Evolutionary conservation across 2,888 invertebrate genomes (phyloP).

Genomic region (Eubasilissa splendida): DNA sequence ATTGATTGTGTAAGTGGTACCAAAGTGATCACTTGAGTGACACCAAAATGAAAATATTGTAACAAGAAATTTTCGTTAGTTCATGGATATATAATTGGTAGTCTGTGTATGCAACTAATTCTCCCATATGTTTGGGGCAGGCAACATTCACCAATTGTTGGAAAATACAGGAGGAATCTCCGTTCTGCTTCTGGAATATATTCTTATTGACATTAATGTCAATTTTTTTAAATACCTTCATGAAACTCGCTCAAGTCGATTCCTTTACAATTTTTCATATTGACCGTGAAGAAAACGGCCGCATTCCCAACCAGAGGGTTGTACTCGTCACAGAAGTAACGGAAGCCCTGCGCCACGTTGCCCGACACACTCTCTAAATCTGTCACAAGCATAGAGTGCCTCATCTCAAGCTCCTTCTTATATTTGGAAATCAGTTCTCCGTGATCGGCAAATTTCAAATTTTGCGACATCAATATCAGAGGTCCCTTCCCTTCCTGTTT

Average conservation of each 20-base stretch:
- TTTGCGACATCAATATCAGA: conserved; percentile 1
- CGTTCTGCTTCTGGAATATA: too few species aligned
- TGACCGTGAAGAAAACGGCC: conserved; percentile 69
- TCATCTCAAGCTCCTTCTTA: conserved; percentile 5
- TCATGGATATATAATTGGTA: too few species aligned
- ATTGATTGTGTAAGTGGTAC: too few species aligned
- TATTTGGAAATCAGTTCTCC: conserved; percentile 37
- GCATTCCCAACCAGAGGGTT: conserved; percentile 67
- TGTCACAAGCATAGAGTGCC: conserved; percentile 63
- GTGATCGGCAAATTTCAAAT: conserved; percentile 25
- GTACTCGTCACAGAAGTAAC: conserved; percentile 71
- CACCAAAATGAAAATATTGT: too few species aligned
- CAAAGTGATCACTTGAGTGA: too few species aligned
- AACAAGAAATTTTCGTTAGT: too few species aligned
- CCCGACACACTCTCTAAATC: conserved; percentile 66
- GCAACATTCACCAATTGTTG: too few species aligned
- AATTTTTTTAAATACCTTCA: conserved; percentile 19
- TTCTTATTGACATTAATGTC: too few species aligned
- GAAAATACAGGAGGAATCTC: too few species aligned
- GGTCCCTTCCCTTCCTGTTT: not conserved
- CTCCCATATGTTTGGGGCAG: too few species aligned
- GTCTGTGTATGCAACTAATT: too few species aligned
- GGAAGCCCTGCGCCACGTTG: conserved; percentile 69
- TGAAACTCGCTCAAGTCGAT: conserved; percentile 10
- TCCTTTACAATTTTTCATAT: conserved; percentile 64